Percentiles rank a stretch among this genome's conserved stretches.
phyloP scores from a whole-genome alignment of 2,797 vertebrate genomes.

The Sebastes nivosus region DNA sequence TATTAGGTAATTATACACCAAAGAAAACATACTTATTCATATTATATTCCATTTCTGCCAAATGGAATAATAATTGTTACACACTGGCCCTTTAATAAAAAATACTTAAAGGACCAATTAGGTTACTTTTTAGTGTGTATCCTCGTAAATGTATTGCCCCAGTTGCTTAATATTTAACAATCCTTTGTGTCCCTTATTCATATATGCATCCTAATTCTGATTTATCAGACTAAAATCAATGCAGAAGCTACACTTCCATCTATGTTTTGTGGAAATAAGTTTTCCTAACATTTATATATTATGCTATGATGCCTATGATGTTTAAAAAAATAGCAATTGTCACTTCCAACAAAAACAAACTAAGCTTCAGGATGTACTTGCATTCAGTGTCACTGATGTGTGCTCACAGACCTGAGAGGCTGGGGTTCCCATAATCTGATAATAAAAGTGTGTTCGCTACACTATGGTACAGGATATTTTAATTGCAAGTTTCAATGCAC shows the following conservation, averaged over 20 bases:
- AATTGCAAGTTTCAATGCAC: slow-evolving; percentile 57
- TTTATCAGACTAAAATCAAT: neutral
- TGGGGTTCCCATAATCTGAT: slow-evolving; percentile 40
- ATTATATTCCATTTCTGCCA: no score
- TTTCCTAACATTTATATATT: neutral
- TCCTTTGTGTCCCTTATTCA: neutral
- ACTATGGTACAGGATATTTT: slow-evolving; percentile 44
- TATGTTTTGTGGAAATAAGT: neutral
- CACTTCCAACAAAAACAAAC: neutral
- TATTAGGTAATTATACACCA: no score
- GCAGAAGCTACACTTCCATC: neutral
- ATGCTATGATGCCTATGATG: neutral
- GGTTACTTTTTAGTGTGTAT: neutral
- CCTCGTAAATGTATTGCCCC: neutral
- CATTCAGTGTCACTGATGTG: neutral
- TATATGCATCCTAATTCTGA: neutral
- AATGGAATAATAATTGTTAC: no score
- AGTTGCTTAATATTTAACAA: neutral
- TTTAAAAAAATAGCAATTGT: neutral
- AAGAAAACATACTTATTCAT: no score
- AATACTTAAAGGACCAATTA: neutral
- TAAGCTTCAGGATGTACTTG: neutral
- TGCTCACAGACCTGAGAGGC: slow-evolving; percentile 18
- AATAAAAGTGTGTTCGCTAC: slow-evolving; percentile 35
- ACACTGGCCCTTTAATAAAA: neutral